Conservation (phyloP, 2,888 invertebrate species). For the Spilarctia lutea region DNA sequence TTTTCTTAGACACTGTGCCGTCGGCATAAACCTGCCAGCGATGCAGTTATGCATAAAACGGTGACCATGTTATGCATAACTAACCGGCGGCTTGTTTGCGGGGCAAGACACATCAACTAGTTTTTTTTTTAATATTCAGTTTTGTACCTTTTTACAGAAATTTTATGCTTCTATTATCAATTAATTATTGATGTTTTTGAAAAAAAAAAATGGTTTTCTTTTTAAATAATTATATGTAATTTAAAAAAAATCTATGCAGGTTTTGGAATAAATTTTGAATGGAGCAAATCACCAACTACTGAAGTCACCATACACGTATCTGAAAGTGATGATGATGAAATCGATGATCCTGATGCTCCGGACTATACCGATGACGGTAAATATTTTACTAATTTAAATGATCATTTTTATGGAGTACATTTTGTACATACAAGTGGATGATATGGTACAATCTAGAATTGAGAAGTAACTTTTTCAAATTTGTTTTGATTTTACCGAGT, state of each 20-base stretch:
- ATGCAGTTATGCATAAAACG: no score
- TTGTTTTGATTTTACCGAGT: no score
- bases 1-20: background rate
- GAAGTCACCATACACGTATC: constrained; percentile 98
- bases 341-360: constrained; percentile 92
- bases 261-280: constrained; percentile 99
- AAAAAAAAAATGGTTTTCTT: background rate
- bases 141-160: background rate
- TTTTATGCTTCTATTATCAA: background rate
- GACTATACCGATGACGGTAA: constrained; percentile 78
- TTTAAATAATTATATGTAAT: background rate
- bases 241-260: constrained; percentile 83
- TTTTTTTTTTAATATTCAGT: background rate
- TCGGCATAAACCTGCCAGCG: no score
- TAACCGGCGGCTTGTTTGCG: no score
- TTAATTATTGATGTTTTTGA: background rate
- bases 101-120: background rate
- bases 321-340: constrained; percentile 95
- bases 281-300: constrained; percentile 94
- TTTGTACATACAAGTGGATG: no score
- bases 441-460: no score
- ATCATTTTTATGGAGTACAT: background rate
- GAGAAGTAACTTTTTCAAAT: no score
- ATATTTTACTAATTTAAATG: background rate
- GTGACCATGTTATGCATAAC: no score